Evolutionary conservation across 2,113 vertebrate genomes (phyloP).

Genomic region (Nipponia nippon): DNA sequence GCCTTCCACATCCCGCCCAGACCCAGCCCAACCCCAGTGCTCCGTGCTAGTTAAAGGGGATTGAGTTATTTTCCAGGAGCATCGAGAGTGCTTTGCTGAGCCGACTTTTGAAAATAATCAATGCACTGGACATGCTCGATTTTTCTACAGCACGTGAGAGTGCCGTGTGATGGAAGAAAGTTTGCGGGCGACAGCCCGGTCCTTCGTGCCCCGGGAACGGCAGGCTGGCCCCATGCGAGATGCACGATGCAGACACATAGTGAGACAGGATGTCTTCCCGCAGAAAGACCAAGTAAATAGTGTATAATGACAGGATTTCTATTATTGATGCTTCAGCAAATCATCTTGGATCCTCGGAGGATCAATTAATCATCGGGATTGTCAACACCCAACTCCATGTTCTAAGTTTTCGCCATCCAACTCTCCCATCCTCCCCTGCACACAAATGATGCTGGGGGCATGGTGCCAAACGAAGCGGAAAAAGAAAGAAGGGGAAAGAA

Average conservation of each 20-base stretch:
- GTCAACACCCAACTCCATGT: slow-evolving; percentile 65
- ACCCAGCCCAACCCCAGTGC: not conserved
- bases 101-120: not conserved
- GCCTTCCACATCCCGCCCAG: not conserved
- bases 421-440: slow-evolving; percentile 45
- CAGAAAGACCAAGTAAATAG: slow-evolving; percentile 57
- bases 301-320: slow-evolving; percentile 66
- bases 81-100: not conserved
- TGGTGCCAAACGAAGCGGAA: slow-evolving; percentile 57
- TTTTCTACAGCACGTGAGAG: not conserved
- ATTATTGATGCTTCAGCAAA: slow-evolving; percentile 72
- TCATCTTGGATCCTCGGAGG: slow-evolving; percentile 58
- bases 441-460: slow-evolving; percentile 64
- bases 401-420: slow-evolving; percentile 64
- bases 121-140: not conserved
- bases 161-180: not conserved
- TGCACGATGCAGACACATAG: not conserved
- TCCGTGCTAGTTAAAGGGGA: not conserved
- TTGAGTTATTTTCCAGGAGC: not conserved
- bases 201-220: not conserved
- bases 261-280: slow-evolving; percentile 57
- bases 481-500: slow-evolving; percentile 46
- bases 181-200: not conserved
- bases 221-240: not conserved
- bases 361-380: slow-evolving; percentile 66